These are phyloP conservation scores for Artibeus lituratus DNA, from an alignment of 2,797 vertebrate species.

Conservation along the genomic window DNA sequence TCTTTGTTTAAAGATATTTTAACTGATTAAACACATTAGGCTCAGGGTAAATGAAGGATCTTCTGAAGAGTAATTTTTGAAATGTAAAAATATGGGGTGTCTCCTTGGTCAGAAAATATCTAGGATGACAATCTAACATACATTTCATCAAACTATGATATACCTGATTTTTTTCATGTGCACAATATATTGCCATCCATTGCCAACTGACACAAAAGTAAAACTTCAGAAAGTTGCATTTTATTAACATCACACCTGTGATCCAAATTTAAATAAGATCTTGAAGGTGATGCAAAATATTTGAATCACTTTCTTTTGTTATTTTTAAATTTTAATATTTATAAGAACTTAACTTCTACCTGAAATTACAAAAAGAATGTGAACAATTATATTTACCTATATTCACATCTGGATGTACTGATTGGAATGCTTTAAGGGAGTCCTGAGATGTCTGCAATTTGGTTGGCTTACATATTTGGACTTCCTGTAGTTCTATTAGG, in stretches of 20 bases:
- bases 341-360: neutral
- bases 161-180: conserved; percentile 27
- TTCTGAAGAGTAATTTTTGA: conserved; percentile 2
- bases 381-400: neutral
- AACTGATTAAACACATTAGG: neutral
- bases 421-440: neutral
- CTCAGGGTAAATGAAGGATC: neutral
- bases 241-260: conserved; percentile 54
- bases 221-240: conserved; percentile 45
- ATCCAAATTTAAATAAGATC: conserved; percentile 56
- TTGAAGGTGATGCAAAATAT: conserved; percentile 34
- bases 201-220: conserved; percentile 41
- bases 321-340: conserved; percentile 9
- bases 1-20: neutral
- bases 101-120: conserved; percentile 20
- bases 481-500: neutral
- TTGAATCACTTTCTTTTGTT: conserved; percentile 44
- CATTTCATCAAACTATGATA: neutral
- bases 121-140: conserved; percentile 26
- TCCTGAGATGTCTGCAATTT: neutral
- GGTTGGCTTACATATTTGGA: neutral
- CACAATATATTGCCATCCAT: conserved; percentile 35
- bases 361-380: neutral
- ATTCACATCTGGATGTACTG: neutral
- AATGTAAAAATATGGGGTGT: neutral